Evolutionary conservation across 2,888 invertebrate genomes (phyloP).

Genomic region (Resseliella maxima): DNA sequence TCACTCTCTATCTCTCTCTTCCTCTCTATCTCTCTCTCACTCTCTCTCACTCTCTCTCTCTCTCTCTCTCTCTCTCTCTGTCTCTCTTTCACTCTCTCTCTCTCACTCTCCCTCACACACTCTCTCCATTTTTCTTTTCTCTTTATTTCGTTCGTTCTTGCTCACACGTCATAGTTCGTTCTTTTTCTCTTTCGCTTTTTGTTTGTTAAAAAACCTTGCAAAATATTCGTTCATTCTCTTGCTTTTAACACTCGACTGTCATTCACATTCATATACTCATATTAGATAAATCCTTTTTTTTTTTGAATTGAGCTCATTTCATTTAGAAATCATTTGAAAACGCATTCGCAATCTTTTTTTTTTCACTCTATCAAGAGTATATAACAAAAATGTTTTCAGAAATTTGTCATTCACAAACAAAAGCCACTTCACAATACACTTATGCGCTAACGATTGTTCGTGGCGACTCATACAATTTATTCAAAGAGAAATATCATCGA

Average conservation of each 20-base stretch:
- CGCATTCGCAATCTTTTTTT: not conserved
- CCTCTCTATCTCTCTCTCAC: no score
- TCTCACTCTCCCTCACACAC: no score
- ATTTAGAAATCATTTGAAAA: not conserved
- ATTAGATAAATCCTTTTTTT: not conserved
- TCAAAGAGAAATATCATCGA: not conserved
- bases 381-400: not conserved
- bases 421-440: not conserved
- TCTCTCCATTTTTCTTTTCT: no score
- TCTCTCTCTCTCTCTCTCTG: no score
- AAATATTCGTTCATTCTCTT: not conserved
- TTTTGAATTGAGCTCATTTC: not conserved
- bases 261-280: not conserved
- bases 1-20: no score
- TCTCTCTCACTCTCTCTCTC: no score
- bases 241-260: not conserved
- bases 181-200: no score
- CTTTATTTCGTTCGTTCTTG: no score
- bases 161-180: no score
- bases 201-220: not conserved
- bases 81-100: no score
- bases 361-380: not conserved
- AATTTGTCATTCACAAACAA: not conserved
- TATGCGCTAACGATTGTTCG: not conserved
- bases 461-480: not conserved